Percentiles rank a stretch among this genome's conserved stretches.
Conservation (phyloP, 2,888 invertebrate species). For the Trypoxylon attenuatum region DNA sequence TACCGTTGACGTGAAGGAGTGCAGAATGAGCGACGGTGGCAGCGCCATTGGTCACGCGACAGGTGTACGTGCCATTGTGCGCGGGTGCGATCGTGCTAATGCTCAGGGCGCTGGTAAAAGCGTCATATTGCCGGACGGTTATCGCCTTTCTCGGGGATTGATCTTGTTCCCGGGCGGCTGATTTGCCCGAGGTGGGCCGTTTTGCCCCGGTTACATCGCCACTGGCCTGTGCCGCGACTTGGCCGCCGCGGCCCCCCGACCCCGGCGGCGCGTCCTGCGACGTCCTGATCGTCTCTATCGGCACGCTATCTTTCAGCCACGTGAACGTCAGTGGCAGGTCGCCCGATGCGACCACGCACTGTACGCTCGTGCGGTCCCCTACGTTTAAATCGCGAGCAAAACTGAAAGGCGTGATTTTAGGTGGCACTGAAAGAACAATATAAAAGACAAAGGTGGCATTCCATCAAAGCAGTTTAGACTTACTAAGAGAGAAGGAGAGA, state of each 20-base stretch:
- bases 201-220: conserved; percentile 52
- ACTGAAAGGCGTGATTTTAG: conserved; percentile 81
- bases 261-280: conserved; percentile 59
- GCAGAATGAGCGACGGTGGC: conserved; percentile 78
- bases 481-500: conserved; percentile 47
- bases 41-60: conserved; percentile 78
- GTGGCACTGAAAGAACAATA: conserved; percentile 77
- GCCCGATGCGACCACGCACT: conserved; percentile 79
- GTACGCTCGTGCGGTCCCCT: conserved; percentile 79
- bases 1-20: conserved; percentile 79
- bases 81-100: conserved; percentile 78
- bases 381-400: conserved; percentile 80
- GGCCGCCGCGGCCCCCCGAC: conserved; percentile 51
- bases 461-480: conserved; percentile 56
- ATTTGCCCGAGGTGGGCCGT: conserved; percentile 39
- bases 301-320: conserved; percentile 80
- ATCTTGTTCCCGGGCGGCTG: conserved; percentile 45
- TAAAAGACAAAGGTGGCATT: conserved; percentile 62
- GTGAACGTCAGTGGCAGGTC: conserved; percentile 80
- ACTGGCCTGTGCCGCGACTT: conserved; percentile 37
- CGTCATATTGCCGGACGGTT: conserved; percentile 78
- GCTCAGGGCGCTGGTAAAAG: conserved; percentile 79
- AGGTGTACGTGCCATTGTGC: conserved; percentile 79
- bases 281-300: conserved; percentile 70
- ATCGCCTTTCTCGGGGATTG: conserved; percentile 69